phyloP scores from a whole-genome alignment of 2,888 invertebrate species.

The Tricholauxania praeusta region DNA sequence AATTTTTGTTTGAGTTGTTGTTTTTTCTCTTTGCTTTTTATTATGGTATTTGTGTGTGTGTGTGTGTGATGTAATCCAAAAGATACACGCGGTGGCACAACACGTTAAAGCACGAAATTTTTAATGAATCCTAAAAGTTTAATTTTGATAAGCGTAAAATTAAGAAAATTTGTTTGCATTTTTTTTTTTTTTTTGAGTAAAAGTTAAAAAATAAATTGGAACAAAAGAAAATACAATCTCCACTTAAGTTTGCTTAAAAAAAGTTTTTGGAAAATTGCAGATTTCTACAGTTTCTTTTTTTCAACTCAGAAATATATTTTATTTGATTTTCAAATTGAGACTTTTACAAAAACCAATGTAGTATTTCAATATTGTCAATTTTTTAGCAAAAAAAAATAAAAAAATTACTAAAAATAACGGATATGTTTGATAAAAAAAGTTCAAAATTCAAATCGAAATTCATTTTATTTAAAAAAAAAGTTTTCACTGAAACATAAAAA shows the following conservation, averaged over 20 bases:
- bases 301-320: neutral
- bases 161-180: neutral
- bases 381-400: too few species aligned
- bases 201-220: too few species aligned
- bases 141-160: neutral
- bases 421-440: too few species aligned
- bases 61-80: conserved; percentile 28
- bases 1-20: conserved; percentile 19
- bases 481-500: neutral
- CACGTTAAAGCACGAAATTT: conserved; percentile 3
- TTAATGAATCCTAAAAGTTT: conserved; percentile 6
- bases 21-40: neutral
- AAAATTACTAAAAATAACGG: too few species aligned
- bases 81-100: conserved; percentile 13
- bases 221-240: too few species aligned
- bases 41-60: neutral
- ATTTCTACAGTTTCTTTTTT: neutral
- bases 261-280: neutral
- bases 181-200: neutral
- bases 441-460: neutral
- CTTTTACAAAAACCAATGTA: too few species aligned
- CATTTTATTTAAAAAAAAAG: neutral
- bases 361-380: too few species aligned
- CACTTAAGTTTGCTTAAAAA: neutral
- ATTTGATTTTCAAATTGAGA: neutral